These are phyloP conservation scores for Calliscelio sp. DNA, from an alignment of 2,888 invertebrate species.

Conservation along the genomic window DNA sequence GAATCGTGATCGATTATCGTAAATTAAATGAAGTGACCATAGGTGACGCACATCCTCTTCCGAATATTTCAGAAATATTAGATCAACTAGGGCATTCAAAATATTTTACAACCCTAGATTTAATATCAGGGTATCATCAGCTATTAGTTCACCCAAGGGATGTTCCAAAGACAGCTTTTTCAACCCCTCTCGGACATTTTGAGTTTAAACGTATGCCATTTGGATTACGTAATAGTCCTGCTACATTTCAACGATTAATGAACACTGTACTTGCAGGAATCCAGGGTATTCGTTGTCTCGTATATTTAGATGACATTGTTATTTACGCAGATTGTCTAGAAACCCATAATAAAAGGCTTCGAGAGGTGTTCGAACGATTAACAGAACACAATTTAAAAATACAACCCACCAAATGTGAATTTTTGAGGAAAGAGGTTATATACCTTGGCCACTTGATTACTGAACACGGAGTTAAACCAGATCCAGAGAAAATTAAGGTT, in stretches of 20 bases:
- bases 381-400: not conserved
- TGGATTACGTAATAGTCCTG: constrained; percentile 78
- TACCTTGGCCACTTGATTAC: constrained; percentile 43
- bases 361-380: constrained; percentile 5
- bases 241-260: constrained; percentile 79
- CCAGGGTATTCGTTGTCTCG: constrained; percentile 75
- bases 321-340: constrained; percentile 5
- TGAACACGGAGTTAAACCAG: constrained; percentile 36
- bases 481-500: constrained; percentile 40
- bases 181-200: constrained; percentile 78
- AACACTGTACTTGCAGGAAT: constrained; percentile 76
- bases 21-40: constrained; percentile 78
- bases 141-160: constrained; percentile 78
- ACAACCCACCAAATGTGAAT: constrained; percentile 16
- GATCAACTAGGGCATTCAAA: constrained; percentile 74
- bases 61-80: constrained; percentile 79
- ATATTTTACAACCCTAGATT: constrained; percentile 77
- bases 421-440: not conserved
- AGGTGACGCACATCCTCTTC: constrained; percentile 79
- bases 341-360: constrained; percentile 17
- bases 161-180: constrained; percentile 80
- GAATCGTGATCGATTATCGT: constrained; percentile 78
- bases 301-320: constrained; percentile 69
- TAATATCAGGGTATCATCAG: constrained; percentile 73
- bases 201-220: constrained; percentile 79